Conservation (phyloP, 2,113 vertebrate species). For the Semnornis frantzii region DNA sequence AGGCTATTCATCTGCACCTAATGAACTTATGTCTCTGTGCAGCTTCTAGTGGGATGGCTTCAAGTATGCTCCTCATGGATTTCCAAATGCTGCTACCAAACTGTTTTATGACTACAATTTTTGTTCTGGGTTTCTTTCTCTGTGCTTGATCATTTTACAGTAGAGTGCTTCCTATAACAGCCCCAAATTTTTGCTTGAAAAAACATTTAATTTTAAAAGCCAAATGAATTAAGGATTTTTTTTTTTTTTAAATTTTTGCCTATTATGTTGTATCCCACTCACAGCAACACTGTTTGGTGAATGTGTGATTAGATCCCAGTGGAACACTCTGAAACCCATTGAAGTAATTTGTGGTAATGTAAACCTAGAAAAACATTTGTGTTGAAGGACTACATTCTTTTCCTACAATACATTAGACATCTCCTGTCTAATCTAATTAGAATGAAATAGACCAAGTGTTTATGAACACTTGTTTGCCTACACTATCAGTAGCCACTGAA, state of each 20-base stretch:
- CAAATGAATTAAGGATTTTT: not conserved
- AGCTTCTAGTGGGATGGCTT: not conserved
- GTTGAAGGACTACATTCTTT: not conserved
- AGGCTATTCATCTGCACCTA: not conserved
- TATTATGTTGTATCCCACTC: not conserved
- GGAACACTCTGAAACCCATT: not conserved
- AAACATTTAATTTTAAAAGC: not conserved
- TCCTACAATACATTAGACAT: not conserved
- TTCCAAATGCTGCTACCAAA: slow-evolving; percentile 13
- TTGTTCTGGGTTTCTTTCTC: not conserved
- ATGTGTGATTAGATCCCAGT: not conserved
- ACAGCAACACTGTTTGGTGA: not conserved
- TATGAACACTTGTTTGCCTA: not conserved
- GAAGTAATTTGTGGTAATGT: not conserved
- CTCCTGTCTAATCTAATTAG: not conserved
- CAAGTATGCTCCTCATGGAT: not conserved
- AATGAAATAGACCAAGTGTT: not conserved
- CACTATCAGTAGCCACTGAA: not conserved
- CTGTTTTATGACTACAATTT: not conserved
- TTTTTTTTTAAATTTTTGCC: not conserved
- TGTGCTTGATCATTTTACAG: not conserved
- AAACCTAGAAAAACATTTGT: not conserved
- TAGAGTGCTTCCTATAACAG: not conserved
- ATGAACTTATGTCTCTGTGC: not conserved
- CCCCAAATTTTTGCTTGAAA: not conserved